phyloP scores from a whole-genome alignment of 2,113 vertebrate genomes.

The Abramis brama region DNA sequence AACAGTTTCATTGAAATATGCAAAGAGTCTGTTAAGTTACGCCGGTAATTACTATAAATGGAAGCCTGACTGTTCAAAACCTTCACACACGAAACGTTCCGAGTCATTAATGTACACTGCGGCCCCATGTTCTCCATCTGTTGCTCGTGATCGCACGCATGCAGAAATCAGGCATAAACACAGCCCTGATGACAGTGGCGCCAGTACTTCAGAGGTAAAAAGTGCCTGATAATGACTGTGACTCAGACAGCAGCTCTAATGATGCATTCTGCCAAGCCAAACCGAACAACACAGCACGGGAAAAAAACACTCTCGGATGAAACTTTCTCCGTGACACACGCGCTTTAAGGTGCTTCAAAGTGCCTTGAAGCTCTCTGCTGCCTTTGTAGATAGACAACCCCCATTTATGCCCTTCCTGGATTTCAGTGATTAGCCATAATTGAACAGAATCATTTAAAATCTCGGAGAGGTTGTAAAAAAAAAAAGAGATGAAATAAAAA shows the following conservation, averaged over 20 bases:
- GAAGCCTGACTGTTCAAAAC: constrained; percentile 27
- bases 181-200: constrained; percentile 48
- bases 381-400: constrained; percentile 47
- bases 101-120: constrained; percentile 62
- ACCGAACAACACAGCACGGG: constrained; percentile 47
- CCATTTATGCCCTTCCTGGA: constrained; percentile 49
- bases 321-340: constrained; percentile 44
- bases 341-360: constrained; percentile 22
- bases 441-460: constrained; percentile 57
- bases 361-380: constrained; percentile 27
- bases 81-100: constrained; percentile 63
- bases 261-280: constrained; percentile 52
- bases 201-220: constrained; percentile 59
- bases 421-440: constrained; percentile 58
- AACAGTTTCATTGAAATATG: constrained; percentile 36
- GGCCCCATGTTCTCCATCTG: constrained; percentile 15
- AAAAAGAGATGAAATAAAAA: constrained; percentile 43
- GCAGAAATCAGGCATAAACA: constrained; percentile 47
- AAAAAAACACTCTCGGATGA: constrained; percentile 46
- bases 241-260: constrained; percentile 60
- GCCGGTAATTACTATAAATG: constrained; percentile 32
- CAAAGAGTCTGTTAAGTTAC: constrained; percentile 45
- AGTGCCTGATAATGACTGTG: constrained; percentile 57
- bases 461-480: constrained; percentile 46
- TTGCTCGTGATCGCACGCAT: constrained; percentile 15